Evolutionary conservation across 2,797 vertebrate species (phyloP), one percentile per base, ranked within the genome.

Genomic region (Tenualosa ilisha): DNA sequence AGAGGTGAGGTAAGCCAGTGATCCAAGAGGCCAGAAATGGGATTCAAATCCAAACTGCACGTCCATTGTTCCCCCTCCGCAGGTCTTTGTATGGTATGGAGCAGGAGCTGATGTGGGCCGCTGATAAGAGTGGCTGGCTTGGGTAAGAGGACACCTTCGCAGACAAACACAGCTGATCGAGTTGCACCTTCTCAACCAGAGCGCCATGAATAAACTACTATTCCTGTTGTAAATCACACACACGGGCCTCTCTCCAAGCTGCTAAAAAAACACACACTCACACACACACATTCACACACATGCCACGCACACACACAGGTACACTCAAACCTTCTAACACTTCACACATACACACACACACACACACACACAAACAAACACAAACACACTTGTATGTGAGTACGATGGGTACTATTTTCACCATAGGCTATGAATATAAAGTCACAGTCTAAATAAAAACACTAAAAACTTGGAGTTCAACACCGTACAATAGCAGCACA

Each of bases 161-260:
- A 85, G 46, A 40, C 59, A 59, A 72, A 72, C 65, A 72, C 65
- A 72, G 65, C 65, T 72, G 65, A 72, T 83, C 17, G 7, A 68
- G 37, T 31, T 43, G 53, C 63, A 43, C 20, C 54, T 43, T 61
- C 59, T 26, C 81, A 46, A 53, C 49, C 51, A 54, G 72, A 15
- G 50, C 40, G 50, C 51, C 72, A 79, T 59, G 50, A 24, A 26
- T 49, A 46, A 61, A 54, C 7, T 46, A 72, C 82, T 53, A 68
- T 54, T 68, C 20, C 20, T 46, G 61, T 81, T 17, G 24, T 83
- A 49, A 86, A 83, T 54, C 63, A 89, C 63, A 65, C 75, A 88
- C 82, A 85, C 86, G 46, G 37, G 84, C 87, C 87, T 75, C 51
- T 65, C 82, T 6, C 81, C 84, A 72, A 15, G 31, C 31, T 17